Evolutionary conservation across 2,113 vertebrate genomes (phyloP).

Genomic region (Crocuta crocuta): DNA sequence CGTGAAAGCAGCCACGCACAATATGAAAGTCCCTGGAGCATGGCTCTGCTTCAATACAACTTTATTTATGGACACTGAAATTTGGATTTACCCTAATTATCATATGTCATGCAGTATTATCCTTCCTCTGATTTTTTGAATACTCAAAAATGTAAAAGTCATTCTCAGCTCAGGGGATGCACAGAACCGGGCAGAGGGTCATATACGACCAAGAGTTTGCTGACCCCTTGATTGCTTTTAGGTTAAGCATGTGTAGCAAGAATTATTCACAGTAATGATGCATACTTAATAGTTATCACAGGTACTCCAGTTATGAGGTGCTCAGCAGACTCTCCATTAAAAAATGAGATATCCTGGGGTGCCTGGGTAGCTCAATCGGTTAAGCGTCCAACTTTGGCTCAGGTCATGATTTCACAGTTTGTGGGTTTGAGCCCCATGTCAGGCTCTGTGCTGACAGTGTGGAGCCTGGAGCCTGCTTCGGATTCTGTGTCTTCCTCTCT

Average conservation of each 20-base stretch:
- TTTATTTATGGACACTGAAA: constrained; percentile 50
- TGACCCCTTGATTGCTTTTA: background rate
- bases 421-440: too few species aligned
- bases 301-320: background rate
- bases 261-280: background rate
- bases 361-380: too few species aligned
- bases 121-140: constrained; percentile 26
- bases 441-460: too few species aligned
- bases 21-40: background rate
- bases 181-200: background rate
- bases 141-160: constrained; percentile 39
- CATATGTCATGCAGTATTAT: constrained; percentile 28
- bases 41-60: background rate
- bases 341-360: too few species aligned
- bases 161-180: background rate
- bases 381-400: too few species aligned
- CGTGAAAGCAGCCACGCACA: background rate
- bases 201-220: background rate
- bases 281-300: background rate
- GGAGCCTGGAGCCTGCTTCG: too few species aligned
- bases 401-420: too few species aligned
- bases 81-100: constrained; percentile 54
- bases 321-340: background rate
- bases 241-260: background rate
- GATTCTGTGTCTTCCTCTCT: too few species aligned